phyloP scores from a whole-genome alignment of 23 tunicate genomes.

The Styela clava region DNA sequence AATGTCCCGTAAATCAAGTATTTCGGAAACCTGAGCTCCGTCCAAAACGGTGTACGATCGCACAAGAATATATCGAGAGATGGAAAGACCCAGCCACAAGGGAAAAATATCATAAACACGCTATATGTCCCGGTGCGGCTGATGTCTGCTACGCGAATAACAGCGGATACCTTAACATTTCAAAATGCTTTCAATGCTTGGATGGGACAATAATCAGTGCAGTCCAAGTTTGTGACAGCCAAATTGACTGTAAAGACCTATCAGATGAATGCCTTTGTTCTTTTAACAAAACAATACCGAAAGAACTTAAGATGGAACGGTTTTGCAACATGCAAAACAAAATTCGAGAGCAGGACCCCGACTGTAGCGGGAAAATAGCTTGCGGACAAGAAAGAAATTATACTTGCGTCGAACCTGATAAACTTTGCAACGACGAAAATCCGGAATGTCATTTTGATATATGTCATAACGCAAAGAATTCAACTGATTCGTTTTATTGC shows the following conservation, averaged over 20 bases:
- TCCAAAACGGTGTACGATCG: background rate
- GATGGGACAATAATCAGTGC: constrained; percentile 53
- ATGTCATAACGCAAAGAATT: background rate
- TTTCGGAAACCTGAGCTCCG: background rate
- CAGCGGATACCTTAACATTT: constrained; percentile 18
- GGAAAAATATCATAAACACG: background rate
- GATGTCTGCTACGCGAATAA: constrained; percentile 24
- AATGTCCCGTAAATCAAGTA: constrained; percentile 3
- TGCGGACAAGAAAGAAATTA: background rate
- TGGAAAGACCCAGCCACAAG: background rate
- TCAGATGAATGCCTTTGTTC: constrained; percentile 58
- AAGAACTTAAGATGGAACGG: background rate
- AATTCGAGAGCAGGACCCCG: background rate
- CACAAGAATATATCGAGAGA: constrained; percentile 3
- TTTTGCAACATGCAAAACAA: background rate
- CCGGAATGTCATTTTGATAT: constrained; percentile 44
- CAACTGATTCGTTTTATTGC: background rate
- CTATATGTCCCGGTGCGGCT: constrained; percentile 1
- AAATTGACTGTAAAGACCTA: constrained; percentile 46
- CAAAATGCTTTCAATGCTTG: constrained; percentile 48
- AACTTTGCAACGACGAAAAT: constrained; percentile 47
- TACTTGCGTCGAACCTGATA: constrained; percentile 16
- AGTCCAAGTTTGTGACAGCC: constrained; percentile 47
- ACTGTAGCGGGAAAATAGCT: background rate
- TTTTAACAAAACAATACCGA: background rate